Evolutionary conservation across 1,140 invertebrate genomes (phyloP), one percentile per base, ranked within the genome.

Genomic region (Aphelenchoides besseyi): DNA sequence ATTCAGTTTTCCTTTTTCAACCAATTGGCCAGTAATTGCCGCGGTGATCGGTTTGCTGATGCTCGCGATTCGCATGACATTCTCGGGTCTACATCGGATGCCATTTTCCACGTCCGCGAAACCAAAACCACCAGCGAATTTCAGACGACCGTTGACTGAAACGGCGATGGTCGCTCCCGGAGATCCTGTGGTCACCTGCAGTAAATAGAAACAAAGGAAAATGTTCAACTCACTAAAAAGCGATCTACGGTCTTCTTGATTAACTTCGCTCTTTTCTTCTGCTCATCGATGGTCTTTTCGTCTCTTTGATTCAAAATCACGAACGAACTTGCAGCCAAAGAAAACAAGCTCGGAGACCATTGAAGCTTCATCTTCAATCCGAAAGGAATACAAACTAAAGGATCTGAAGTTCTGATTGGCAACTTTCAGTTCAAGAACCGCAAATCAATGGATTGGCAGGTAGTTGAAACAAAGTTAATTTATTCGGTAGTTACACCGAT

Each of bases 31-130:
- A 66, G 89, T 85, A n/a, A 86, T 70, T 29, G 85, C 83, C 82
- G 88, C 87, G 16, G 89, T 89, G 41, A 90, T 86, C 53, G 87
- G 77, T 78, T 90, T 90, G 74, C 88, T 89, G 64, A 90, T 89
- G 74, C 88, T 89, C 35, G 89, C 89, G 71, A 90, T 90, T 68
- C 89, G 82, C 85, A 90, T 87, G 0, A 90, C 86, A 2, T 88
- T 87, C 12, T 87, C 77, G n/a, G 84, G 70, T 29, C 77, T 80
- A 78, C 88, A 89, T 12, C 76, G 79, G 3, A 87, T 79, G 37
- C 81, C 71, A 72, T 89, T 89, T 78, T 90, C 89, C 1, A 90
- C 69, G 80, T 90, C 88, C 41, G 88, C 81, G 80, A 85, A 89
- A 1, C 89, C 89, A 78, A 89, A 84, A 36, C 89, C 88, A 81